These are phyloP conservation scores for Buphagus erythrorhynchus DNA, from an alignment of 2,797 vertebrate species.

Conservation along the genomic window DNA sequence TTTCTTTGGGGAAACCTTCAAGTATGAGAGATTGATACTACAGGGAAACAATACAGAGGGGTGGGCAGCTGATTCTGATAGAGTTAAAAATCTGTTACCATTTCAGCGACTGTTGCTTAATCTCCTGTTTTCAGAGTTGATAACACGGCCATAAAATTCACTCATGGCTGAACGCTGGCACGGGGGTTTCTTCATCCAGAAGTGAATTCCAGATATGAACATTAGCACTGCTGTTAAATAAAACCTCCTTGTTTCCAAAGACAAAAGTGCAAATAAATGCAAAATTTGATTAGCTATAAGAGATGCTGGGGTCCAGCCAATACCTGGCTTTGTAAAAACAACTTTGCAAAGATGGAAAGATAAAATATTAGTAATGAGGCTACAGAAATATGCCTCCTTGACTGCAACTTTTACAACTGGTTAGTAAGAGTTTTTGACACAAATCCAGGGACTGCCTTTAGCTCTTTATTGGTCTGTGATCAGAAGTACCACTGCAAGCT, in stretches of 20 bases:
- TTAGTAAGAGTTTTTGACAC: not conserved
- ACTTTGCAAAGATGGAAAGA: not conserved
- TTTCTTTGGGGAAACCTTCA: not conserved
- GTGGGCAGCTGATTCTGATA: not conserved
- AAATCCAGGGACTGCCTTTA: not conserved
- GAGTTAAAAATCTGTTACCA: constrained; percentile 53
- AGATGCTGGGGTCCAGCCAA: not conserved
- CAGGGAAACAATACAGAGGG: not conserved
- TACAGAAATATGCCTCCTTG: not conserved
- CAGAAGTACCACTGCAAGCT: not conserved
- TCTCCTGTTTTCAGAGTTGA: constrained; percentile 58
- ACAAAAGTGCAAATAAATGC: not conserved
- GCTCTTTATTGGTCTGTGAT: not conserved
- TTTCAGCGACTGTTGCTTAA: constrained; percentile 50
- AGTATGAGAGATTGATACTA: not conserved
- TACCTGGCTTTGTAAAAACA: not conserved
- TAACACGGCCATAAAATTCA: constrained; percentile 69
- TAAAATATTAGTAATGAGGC: not conserved
- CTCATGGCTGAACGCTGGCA: constrained; percentile 30
- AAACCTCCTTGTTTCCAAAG: constrained; percentile 16
- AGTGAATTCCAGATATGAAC: constrained; percentile 59
- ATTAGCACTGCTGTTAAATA: not conserved
- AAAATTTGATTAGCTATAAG: not conserved
- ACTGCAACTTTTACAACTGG: not conserved
- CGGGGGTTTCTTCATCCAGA: constrained; percentile 47